A percentile compares a stretch with the other conserved stretches of the same genome.
These are phyloP conservation scores for Rhamphomyia laevipes DNA, from an alignment of 2,888 invertebrate genomes.

Conservation along the genomic window DNA sequence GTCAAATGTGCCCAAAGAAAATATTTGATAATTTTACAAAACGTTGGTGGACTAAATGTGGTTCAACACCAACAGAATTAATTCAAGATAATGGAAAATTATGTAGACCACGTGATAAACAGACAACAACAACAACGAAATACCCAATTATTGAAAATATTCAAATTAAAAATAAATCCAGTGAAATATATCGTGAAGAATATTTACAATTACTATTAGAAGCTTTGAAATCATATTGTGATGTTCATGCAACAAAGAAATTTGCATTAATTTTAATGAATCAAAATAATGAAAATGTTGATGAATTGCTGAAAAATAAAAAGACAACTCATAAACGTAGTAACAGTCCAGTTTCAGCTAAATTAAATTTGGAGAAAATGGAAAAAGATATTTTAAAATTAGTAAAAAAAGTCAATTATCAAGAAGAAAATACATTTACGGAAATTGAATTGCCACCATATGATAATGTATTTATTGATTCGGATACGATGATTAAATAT, in stretches of 20 bases:
- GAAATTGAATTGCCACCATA: slow-evolving; percentile 22
- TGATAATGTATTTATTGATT: slow-evolving; percentile 21
- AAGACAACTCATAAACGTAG: slow-evolving; percentile 16
- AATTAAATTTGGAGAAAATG: slow-evolving; percentile 17
- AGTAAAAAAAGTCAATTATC: slow-evolving; percentile 16
- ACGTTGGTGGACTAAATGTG: slow-evolving; percentile 23
- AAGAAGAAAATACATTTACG: slow-evolving; percentile 7
- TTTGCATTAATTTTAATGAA: slow-evolving; percentile 11
- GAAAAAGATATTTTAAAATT: slow-evolving; percentile 17
- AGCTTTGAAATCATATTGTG: slow-evolving; percentile 26
- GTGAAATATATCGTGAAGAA: slow-evolving; percentile 21
- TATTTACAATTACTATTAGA: slow-evolving; percentile 25
- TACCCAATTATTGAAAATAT: slow-evolving; percentile 15
- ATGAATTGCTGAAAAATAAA: not conserved
- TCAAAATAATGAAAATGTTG: not conserved
- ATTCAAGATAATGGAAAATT: slow-evolving; percentile 2
- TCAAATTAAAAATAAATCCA: slow-evolving; percentile 6
- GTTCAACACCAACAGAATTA: slow-evolving; percentile 11
- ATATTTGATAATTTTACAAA: slow-evolving; percentile 25
- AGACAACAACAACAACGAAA: not conserved
- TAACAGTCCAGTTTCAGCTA: slow-evolving; percentile 13
- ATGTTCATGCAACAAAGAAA: slow-evolving; percentile 22
- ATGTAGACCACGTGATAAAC: too few species aligned
- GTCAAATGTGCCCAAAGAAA: slow-evolving; percentile 24
- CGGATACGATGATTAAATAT: slow-evolving; percentile 18